phyloP scores from a whole-genome alignment of 2,797 vertebrate genomes.

The Poeciliopsis gracilis region DNA sequence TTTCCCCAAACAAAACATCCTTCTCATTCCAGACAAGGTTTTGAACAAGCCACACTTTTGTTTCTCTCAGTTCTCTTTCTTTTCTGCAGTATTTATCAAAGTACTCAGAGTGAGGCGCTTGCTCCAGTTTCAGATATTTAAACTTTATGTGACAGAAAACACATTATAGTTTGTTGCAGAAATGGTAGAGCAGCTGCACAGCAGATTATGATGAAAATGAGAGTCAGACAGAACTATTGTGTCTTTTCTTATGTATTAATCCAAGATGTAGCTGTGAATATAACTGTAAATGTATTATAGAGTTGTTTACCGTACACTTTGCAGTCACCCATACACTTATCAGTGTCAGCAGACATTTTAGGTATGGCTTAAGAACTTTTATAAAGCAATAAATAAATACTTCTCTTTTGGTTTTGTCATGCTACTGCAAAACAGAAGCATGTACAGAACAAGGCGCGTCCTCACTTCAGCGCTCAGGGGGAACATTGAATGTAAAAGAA shows the following conservation, averaged over 20 bases:
- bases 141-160: constrained; percentile 1
- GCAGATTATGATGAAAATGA: neutral
- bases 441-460: neutral
- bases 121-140: neutral
- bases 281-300: neutral
- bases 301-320: neutral
- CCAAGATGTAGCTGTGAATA: neutral
- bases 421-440: neutral
- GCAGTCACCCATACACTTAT: neutral
- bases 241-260: neutral
- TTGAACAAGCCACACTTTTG: neutral
- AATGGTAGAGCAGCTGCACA: neutral
- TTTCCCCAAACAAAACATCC: neutral
- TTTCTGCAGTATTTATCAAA: neutral
- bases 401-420: neutral
- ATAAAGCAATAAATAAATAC: neutral
- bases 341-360: neutral
- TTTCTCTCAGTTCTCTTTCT: neutral
- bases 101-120: neutral
- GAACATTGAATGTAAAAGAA: neutral
- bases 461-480: neutral
- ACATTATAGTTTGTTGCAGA: neutral
- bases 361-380: neutral
- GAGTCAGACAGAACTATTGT: neutral
- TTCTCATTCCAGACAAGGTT: neutral